phyloP scores from a whole-genome alignment of 2,797 vertebrate genomes.

The Pseudomugil gertrudae region DNA sequence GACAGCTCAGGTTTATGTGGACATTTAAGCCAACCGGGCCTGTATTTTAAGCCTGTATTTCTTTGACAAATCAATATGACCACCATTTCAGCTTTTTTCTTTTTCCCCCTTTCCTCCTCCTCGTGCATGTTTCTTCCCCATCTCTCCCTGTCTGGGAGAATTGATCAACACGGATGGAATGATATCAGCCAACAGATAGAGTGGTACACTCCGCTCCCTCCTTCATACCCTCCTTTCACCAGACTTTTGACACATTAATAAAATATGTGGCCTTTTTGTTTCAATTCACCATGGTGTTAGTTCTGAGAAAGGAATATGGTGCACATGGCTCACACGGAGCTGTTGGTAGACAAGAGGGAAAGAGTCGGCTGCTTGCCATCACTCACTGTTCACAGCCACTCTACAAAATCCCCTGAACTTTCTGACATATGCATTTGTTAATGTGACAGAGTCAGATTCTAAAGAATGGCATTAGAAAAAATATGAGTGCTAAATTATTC shows the following conservation, averaged over 20 bases:
- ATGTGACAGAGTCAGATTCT: slow-evolving; percentile 74
- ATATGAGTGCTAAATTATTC: slow-evolving; percentile 82
- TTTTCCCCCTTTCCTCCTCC: slow-evolving; percentile 50
- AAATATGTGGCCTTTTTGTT: slow-evolving; percentile 82
- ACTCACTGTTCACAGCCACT: slow-evolving; percentile 74
- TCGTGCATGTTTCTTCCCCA: slow-evolving; percentile 48
- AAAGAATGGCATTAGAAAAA: slow-evolving; percentile 80
- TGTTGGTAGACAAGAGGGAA: slow-evolving; percentile 62
- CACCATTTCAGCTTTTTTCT: slow-evolving; percentile 71
- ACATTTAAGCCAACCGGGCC: slow-evolving; percentile 80
- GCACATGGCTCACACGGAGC: slow-evolving; percentile 56
- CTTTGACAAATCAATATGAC: slow-evolving; percentile 82
- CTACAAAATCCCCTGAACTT: slow-evolving; percentile 77
- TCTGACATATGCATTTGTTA: slow-evolving; percentile 74
- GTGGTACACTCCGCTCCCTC: slow-evolving; percentile 65
- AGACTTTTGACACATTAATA: slow-evolving; percentile 83
- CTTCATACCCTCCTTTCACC: slow-evolving; percentile 64
- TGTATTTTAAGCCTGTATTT: slow-evolving; percentile 69
- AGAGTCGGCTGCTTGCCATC: slow-evolving; percentile 69
- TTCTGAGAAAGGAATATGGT: slow-evolving; percentile 64
- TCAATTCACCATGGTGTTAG: slow-evolving; percentile 61
- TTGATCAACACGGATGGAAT: slow-evolving; percentile 75
- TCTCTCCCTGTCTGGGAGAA: slow-evolving; percentile 75
- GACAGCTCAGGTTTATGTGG: slow-evolving; percentile 81
- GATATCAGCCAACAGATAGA: slow-evolving; percentile 75